Evolutionary conservation across 1,140 invertebrate species (phyloP).

Genomic region (Lamellibrachia luymesi): DNA sequence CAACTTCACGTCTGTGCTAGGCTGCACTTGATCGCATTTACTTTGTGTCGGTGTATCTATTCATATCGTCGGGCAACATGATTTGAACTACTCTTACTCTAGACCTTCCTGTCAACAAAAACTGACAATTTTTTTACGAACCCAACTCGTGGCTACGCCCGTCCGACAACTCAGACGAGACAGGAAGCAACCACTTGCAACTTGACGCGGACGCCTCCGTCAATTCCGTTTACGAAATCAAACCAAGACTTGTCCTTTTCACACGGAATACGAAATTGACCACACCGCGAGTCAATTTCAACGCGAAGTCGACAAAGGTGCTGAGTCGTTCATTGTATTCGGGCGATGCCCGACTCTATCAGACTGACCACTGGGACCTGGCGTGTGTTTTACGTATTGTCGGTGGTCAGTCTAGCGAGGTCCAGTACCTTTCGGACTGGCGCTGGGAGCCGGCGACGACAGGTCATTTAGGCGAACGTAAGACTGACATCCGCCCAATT

Average conservation of each 20-base stretch:
- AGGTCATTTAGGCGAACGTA: background rate
- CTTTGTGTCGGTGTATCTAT: background rate
- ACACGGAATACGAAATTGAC: background rate
- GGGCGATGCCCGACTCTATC: background rate
- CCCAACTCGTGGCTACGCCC: background rate
- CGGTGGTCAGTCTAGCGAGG: background rate
- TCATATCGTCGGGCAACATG: background rate
- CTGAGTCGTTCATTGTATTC: background rate
- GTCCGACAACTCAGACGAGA: background rate
- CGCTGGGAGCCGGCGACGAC: background rate
- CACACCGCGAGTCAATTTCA: background rate
- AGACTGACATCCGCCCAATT: background rate
- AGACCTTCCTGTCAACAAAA: background rate
- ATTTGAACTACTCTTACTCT: background rate
- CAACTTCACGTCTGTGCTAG: too few relatives aligned
- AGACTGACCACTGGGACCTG: background rate
- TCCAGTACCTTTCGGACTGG: background rate
- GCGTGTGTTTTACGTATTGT: background rate
- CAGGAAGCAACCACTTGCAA: background rate
- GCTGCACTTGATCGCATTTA: background rate
- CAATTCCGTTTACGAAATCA: background rate
- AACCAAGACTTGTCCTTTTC: background rate
- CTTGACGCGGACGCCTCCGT: background rate
- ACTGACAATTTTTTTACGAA: background rate
- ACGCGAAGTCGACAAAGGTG: background rate